Conservation (phyloP, 2,113 vertebrate genomes). For the Anolis sagrei region DNA sequence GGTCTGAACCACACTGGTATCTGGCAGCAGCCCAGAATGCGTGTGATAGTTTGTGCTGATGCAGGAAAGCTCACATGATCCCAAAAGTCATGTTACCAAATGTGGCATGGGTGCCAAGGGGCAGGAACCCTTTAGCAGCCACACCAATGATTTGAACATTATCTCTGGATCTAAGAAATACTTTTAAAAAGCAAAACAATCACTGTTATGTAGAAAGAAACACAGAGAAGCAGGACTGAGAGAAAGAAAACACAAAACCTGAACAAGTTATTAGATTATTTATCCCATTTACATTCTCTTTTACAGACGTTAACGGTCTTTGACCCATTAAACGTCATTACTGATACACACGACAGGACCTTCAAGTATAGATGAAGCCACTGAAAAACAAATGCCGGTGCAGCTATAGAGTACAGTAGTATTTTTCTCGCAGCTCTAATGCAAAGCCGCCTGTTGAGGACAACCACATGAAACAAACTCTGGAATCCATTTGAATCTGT, state of each 20-base stretch:
- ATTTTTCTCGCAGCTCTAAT: no score
- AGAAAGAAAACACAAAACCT: not conserved
- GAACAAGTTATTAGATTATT: not conserved
- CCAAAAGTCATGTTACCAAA: not conserved
- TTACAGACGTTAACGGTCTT: not conserved
- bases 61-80: not conserved
- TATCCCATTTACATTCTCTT: not conserved
- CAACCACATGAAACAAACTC: no score
- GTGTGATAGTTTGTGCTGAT: not conserved
- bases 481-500: no score
- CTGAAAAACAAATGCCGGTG: not conserved
- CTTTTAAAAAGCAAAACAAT: not conserved
- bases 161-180: not conserved
- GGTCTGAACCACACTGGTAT: not conserved
- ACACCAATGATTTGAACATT: not conserved
- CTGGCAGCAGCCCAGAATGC: not conserved
- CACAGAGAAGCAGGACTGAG: no score
- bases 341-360: not conserved
- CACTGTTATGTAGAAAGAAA: not conserved
- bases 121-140: not conserved
- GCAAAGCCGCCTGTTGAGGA: no score
- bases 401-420: not conserved
- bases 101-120: not conserved
- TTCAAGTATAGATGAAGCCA: not conserved
- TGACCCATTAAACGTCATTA: not conserved